A percentile compares a stretch with the other conserved stretches of the same genome.
Conservation (phyloP, 2,113 vertebrate species). For the Sorex fumeus region DNA sequence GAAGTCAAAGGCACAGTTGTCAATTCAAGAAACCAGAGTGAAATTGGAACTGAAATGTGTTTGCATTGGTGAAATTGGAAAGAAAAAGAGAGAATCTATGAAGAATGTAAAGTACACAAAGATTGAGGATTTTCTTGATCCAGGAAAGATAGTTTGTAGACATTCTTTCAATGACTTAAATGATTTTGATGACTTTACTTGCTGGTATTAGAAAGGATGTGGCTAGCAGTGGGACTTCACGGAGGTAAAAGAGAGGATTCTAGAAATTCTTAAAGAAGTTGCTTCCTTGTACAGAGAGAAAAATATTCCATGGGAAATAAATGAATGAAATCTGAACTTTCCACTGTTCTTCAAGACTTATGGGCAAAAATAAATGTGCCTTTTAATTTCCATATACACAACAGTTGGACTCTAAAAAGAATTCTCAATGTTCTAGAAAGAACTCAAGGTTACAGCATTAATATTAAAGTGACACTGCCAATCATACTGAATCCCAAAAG, state of each 20-base stretch:
- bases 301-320: constrained; percentile 11
- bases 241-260: not conserved
- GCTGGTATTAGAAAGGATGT: not conserved
- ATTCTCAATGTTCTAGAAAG: not conserved
- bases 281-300: not conserved
- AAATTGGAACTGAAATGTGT: not conserved
- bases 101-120: not conserved
- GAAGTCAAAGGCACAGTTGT: not conserved
- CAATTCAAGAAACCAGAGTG: not conserved
- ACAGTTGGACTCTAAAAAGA: not conserved
- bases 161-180: not conserved
- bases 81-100: not conserved
- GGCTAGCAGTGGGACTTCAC: not conserved
- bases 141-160: not conserved
- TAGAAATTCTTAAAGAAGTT: not conserved
- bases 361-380: not conserved
- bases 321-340: not conserved
- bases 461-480: not conserved
- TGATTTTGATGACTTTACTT: not conserved
- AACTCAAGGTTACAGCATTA: not conserved
- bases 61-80: not conserved
- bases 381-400: not conserved
- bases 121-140: not conserved
- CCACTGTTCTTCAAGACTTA: not conserved
- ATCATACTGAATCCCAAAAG: not conserved